Evolutionary conservation across 2,888 invertebrate genomes (phyloP), one percentile per base, ranked within the genome.

Genomic region (Ptychoptera albimana): DNA sequence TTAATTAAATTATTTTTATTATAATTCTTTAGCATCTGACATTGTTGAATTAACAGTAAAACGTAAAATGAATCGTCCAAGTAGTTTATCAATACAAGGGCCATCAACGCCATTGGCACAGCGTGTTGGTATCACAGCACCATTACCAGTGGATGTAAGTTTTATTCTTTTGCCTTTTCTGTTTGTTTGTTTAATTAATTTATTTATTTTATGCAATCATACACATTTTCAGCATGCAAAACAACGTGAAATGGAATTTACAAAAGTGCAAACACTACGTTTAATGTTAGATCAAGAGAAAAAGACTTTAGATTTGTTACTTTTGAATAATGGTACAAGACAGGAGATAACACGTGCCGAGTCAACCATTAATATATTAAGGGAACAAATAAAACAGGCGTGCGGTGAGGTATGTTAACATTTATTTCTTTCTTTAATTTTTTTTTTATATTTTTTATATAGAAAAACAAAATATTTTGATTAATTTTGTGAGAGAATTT

Each of bases 281-380:
- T 71, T 88, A 57, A 94, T 94, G 93, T 70, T 92, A 51, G 88
- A 89, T 55, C 78, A 86, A 56, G 88, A 89, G 57, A 81, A 81
- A 62, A 75, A 81, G 55, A 84, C 85, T 64, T 76, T 87, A 53
- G 81, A 87, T 54, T 67, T 89, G 48, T 74, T 83, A 49, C 79
- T 58, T 43, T 55, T 54, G 31, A 58, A 57, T 43, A 61, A 60
- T 55, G 58, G 58, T 44, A 66, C 63, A 52, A 47, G 48, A 16
- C 45, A 45, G 15, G 54, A 52, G 44, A 50, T 50, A 12, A 23
- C 39, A 10, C 51, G 59, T 11, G 64, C 66, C 2, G 66, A 66
- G 50, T 56, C 64, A 43, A 66, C 58, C 45, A 65, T 66, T 46
- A 56, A 59, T 9, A 63, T 60, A 48, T 49, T 66, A 37, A 60